These are phyloP conservation scores for Conger conger DNA, from an alignment of 2,113 vertebrate genomes.

Conservation along the genomic window DNA sequence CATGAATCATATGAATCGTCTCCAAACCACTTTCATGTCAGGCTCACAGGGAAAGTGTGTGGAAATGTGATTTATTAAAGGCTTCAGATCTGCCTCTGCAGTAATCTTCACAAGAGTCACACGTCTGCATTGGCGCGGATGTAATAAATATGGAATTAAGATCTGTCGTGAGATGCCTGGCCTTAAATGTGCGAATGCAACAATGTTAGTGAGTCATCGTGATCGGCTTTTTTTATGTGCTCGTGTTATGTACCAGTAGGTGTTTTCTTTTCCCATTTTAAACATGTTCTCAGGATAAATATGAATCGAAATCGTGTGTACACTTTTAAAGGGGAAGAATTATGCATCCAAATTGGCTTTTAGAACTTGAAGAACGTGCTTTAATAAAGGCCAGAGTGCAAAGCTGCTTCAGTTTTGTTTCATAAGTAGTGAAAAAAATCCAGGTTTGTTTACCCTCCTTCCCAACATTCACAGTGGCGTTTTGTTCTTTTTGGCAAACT, in stretches of 20 bases:
- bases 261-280: background rate
- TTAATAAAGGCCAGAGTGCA: background rate
- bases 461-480: background rate
- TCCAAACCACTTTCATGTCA: background rate
- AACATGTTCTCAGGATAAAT: background rate
- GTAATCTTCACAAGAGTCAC: slow-evolving; percentile 18
- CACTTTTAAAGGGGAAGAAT: background rate
- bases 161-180: slow-evolving; percentile 38
- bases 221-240: background rate
- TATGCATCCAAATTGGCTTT: background rate
- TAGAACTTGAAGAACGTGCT: background rate
- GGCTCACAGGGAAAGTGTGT: background rate
- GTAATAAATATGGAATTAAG: slow-evolving; percentile 24
- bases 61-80: no score
- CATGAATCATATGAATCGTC: background rate
- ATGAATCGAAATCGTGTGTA: background rate
- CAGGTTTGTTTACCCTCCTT: background rate
- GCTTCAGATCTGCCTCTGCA: background rate
- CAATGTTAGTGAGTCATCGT: slow-evolving; percentile 26
- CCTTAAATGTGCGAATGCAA: slow-evolving; percentile 41
- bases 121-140: slow-evolving; percentile 13
- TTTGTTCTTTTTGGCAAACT: background rate
- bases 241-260: background rate
- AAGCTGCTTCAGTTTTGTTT: background rate
- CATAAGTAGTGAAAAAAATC: background rate